Evolutionary conservation across 30 jellyfish, hydroid and myxozoan species (phyloP).

Genomic region (Sanderia malayensis): DNA sequence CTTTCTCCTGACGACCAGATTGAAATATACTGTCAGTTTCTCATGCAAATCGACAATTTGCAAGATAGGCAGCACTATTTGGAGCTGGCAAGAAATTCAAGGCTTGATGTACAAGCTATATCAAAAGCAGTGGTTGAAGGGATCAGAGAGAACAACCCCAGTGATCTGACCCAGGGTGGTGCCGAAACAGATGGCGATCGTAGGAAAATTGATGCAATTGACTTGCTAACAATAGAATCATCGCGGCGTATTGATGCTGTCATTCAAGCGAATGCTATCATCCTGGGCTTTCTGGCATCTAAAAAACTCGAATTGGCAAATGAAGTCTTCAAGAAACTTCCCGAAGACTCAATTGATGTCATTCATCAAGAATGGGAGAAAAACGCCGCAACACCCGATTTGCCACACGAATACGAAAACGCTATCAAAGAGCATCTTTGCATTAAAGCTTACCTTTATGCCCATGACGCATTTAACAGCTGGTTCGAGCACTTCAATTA

Average conservation of each 20-base stretch:
- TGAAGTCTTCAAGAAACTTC: constrained; percentile 66
- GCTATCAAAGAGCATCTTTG: constrained; percentile 86
- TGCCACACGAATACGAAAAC: constrained; percentile 77
- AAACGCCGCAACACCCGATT: constrained; percentile 72
- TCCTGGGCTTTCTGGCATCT: constrained; percentile 67
- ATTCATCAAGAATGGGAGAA: constrained; percentile 77
- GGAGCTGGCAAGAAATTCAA: constrained; percentile 59
- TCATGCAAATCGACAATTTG: constrained; percentile 39
- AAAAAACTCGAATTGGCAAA: constrained; percentile 66
- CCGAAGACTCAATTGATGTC: constrained; percentile 80
- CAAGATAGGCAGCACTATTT: constrained; percentile 50
- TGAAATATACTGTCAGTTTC: constrained; percentile 65
- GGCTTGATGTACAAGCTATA: constrained; percentile 67
- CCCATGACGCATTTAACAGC: constrained; percentile 84
- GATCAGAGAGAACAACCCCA: constrained; percentile 63
- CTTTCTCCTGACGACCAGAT: constrained; percentile 73
- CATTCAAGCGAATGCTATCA: constrained; percentile 87
- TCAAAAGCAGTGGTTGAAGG: constrained; percentile 79
- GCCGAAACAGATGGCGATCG: constrained; percentile 46
- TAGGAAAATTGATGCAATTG: constrained; percentile 67
- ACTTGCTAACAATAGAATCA: constrained; percentile 87
- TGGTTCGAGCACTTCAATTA: constrained; percentile 87
- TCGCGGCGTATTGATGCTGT: constrained; percentile 84
- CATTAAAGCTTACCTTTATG: constrained; percentile 84
- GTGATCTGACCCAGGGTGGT: constrained; percentile 21